Evolutionary conservation across 92 coral and sea anemone species (phyloP).

Genomic region (Parazoanthus atlanticus): DNA sequence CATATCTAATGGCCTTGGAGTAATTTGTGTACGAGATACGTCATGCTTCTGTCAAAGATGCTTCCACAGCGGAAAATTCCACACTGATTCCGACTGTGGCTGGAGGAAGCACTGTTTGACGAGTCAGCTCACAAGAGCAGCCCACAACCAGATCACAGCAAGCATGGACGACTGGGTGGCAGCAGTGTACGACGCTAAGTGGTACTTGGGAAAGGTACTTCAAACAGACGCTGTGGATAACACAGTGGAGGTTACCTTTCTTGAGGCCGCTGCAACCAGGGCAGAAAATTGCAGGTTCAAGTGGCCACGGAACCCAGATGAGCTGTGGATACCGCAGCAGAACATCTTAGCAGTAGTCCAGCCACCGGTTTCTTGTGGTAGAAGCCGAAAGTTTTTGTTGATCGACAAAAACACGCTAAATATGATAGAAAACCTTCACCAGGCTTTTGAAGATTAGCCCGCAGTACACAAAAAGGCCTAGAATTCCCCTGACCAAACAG

Average conservation of each 20-base stretch:
- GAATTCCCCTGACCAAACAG: neutral
- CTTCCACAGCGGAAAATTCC: neutral
- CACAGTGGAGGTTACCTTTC: constrained; percentile 14
- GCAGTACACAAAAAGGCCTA: neutral
- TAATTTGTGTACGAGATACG: too few relatives aligned
- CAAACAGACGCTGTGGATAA: constrained; percentile 7
- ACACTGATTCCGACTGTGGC: constrained; percentile 4
- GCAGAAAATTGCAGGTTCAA: neutral
- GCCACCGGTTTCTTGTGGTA: neutral
- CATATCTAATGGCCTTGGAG: too few relatives aligned
- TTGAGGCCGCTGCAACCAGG: constrained; percentile 4
- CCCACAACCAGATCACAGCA: too few relatives aligned
- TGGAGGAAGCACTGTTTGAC: constrained; percentile 7
- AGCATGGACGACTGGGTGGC: neutral
- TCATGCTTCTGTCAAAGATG: too few relatives aligned
- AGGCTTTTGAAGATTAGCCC: neutral
- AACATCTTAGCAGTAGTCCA: too few relatives aligned
- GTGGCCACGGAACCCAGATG: constrained; percentile 24
- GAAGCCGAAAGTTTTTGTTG: neutral
- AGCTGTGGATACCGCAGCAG: constrained; percentile 8
- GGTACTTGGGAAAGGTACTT: constrained; percentile 32
- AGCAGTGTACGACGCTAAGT: constrained; percentile 16
- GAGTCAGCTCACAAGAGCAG: too few relatives aligned
- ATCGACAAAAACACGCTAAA: neutral
- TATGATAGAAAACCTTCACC: neutral